Evolutionary conservation across 2,797 vertebrate species (phyloP).

Genomic region (Buphagus erythrorhynchus): DNA sequence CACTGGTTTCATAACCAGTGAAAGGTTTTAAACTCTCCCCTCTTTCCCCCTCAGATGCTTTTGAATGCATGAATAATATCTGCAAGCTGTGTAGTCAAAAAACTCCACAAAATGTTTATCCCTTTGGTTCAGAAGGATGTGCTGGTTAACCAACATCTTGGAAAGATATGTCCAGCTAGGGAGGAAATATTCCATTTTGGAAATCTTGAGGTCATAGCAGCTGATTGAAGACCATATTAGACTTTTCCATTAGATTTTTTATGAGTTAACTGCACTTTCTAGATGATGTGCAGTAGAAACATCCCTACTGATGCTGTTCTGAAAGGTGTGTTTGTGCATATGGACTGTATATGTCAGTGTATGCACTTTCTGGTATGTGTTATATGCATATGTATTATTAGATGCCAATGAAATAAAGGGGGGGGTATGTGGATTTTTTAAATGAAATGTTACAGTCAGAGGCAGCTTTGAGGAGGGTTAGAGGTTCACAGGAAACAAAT

Average conservation of each 20-base stretch:
- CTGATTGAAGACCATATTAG: background rate
- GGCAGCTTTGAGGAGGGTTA: background rate
- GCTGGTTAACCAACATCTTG: background rate
- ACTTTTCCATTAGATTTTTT: background rate
- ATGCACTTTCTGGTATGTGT: background rate
- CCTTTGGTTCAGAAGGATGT: background rate
- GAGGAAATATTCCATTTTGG: background rate
- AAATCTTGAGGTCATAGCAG: background rate
- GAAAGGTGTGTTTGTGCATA: background rate
- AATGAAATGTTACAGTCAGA: background rate
- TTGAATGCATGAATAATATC: background rate
- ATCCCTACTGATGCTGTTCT: background rate
- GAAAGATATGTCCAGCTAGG: background rate
- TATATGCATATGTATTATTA: background rate
- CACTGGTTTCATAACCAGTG: background rate
- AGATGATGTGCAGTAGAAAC: background rate
- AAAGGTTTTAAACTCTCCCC: background rate
- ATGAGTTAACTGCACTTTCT: background rate
- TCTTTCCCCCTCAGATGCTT: background rate
- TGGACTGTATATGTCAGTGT: background rate
- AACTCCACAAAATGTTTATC: background rate
- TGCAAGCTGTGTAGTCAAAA: background rate
- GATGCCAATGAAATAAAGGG: background rate
- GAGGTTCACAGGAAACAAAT: background rate
- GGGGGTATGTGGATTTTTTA: rapidly evolving